Percentiles rank a stretch among this genome's conserved stretches.
Evolutionary conservation across 2,797 vertebrate species (phyloP).

Genomic region (Hapalemur alaotrensis): DNA sequence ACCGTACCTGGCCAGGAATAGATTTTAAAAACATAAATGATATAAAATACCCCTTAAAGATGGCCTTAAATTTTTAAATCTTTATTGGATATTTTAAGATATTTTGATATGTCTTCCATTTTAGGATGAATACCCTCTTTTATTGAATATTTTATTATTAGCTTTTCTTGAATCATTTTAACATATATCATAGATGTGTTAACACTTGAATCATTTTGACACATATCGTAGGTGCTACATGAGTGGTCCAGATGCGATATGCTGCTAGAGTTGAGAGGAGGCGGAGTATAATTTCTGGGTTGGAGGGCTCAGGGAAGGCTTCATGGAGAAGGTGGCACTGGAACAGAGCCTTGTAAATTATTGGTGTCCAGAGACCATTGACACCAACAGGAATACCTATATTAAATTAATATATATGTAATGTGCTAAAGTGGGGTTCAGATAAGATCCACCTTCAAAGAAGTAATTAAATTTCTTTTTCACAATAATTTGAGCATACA

Average conservation of each 20-base stretch:
- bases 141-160: not conserved
- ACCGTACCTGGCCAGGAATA: not conserved
- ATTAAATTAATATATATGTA: not conserved
- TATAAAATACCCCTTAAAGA: not conserved
- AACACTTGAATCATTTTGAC: not conserved
- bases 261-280: not conserved
- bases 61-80: not conserved
- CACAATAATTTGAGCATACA: not conserved
- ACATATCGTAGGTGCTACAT: not conserved
- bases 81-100: conserved; percentile 45
- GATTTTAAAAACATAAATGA: conserved; percentile 46
- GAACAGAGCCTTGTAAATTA: not conserved
- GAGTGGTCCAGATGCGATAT: not conserved
- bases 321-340: not conserved
- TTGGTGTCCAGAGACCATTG: not conserved
- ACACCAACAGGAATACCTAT: not conserved
- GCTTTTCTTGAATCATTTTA: not conserved
- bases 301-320: not conserved
- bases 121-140: not conserved
- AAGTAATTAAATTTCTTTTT: conserved; percentile 4
- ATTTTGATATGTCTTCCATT: not conserved
- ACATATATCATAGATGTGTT: not conserved
- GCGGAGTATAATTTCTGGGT: not conserved
- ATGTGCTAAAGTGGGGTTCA: not conserved
- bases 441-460: not conserved